Conservation (phyloP, 2,797 vertebrate genomes). For the Onychomys torridus region DNA sequence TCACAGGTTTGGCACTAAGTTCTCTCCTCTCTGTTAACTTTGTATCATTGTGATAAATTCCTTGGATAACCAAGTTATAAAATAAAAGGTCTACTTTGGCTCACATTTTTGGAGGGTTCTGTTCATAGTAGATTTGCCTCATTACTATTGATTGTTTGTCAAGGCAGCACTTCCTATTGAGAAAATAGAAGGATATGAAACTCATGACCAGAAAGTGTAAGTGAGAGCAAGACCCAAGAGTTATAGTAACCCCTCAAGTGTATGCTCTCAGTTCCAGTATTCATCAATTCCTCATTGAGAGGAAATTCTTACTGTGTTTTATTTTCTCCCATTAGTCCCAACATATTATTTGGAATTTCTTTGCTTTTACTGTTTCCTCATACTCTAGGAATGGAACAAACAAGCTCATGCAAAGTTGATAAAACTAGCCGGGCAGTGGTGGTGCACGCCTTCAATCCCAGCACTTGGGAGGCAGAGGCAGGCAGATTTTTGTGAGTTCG, state of each 20-base stretch:
- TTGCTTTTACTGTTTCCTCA: neutral
- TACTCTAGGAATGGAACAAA: neutral
- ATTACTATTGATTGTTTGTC: neutral
- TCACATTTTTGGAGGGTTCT: neutral
- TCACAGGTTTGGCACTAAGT: neutral
- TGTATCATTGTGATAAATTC: neutral
- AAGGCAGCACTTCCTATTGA: neutral
- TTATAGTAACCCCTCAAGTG: neutral
- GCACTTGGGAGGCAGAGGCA: too few relatives aligned
- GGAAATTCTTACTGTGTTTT: neutral
- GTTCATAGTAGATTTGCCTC: neutral
- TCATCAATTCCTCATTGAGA: neutral
- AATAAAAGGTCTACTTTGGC: neutral
- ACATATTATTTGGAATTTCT: neutral
- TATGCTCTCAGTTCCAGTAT: rapidly evolving
- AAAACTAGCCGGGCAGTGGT: too few relatives aligned
- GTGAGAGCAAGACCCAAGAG: neutral
- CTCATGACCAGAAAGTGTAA: neutral
- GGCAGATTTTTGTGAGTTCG: too few relatives aligned
- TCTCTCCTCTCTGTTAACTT: neutral
- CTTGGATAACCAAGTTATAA: neutral
- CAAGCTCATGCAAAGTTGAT: neutral
- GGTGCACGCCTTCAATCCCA: too few relatives aligned
- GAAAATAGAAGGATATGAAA: neutral
- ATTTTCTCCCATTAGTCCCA: neutral